These are phyloP conservation scores for Rapana venosa DNA, from an alignment of 2,888 invertebrate species.

Conservation along the genomic window DNA sequence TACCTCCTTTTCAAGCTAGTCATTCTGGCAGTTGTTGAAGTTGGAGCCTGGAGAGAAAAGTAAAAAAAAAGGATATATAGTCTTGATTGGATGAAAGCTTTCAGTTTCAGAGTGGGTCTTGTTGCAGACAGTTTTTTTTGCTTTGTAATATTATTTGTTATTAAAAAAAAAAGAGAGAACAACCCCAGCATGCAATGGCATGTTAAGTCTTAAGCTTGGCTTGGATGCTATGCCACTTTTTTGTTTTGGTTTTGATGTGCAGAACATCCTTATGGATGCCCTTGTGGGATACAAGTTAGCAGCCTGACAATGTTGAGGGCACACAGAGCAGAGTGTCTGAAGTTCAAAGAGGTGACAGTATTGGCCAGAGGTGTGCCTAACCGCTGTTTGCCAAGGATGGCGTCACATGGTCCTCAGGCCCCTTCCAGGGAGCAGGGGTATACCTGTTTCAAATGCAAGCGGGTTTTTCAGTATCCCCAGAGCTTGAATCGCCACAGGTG, in stretches of 20 bases:
- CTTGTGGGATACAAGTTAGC: constrained; percentile 16
- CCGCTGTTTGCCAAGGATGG: not conserved
- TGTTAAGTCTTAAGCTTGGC: not conserved
- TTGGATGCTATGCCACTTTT: not conserved
- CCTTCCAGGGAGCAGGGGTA: not conserved
- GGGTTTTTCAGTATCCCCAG: constrained; percentile 43
- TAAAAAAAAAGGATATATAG: not conserved
- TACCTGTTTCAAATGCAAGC: constrained; percentile 13
- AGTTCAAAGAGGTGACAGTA: not conserved
- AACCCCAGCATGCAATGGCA: not conserved
- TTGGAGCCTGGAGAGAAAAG: too few relatives aligned
- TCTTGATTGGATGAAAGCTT: not conserved
- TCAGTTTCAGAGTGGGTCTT: too few relatives aligned
- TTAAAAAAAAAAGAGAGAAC: not conserved
- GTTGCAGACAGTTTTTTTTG: too few relatives aligned
- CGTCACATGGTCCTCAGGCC: not conserved
- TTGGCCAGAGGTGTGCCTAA: not conserved
- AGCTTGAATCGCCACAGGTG: constrained; percentile 48
- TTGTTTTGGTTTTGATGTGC: constrained; percentile 22
- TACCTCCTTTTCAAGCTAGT: too few relatives aligned
- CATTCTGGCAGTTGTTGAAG: too few relatives aligned
- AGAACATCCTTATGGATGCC: constrained; percentile 20
- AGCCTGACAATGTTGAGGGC: not conserved
- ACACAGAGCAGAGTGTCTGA: constrained; percentile 8
- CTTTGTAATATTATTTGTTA: not conserved